A percentile compares a stretch with the other conserved stretches of the same genome.
These are phyloP conservation scores for Entomobrya multifasciata DNA, from an alignment of 2,888 invertebrate species.

Conservation along the genomic window DNA sequence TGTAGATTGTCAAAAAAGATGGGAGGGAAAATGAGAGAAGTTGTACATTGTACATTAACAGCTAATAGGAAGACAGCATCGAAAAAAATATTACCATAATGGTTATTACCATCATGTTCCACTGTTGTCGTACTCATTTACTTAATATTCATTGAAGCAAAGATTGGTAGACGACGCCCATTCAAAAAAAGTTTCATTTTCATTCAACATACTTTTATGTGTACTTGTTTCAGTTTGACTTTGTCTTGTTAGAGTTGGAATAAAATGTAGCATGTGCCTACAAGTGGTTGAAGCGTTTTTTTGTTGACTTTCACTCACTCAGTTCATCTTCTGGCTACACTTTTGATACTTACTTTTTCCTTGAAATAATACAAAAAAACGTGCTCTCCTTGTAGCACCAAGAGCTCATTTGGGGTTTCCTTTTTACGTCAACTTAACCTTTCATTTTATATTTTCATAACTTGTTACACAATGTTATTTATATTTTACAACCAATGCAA, in stretches of 20 bases:
- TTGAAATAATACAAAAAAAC: neutral
- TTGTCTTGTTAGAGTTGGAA: too few relatives aligned
- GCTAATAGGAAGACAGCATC: neutral
- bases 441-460: too few relatives aligned
- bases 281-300: constrained; percentile 36
- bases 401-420: too few relatives aligned
- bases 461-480: too few relatives aligned
- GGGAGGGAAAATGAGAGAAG: neutral
- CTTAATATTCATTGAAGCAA: constrained; percentile 35
- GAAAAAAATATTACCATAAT: constrained; percentile 31
- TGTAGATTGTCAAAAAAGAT: neutral
- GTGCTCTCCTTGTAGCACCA: too few relatives aligned
- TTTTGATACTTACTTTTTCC: neutral
- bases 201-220: constrained; percentile 3
- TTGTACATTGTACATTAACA: neutral
- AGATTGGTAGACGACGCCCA: constrained; percentile 32
- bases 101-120: constrained; percentile 31
- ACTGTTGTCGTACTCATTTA: constrained; percentile 22
- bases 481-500: too few relatives aligned
- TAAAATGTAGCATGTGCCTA: neutral
- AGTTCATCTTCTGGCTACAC: neutral
- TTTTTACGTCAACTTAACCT: too few relatives aligned
- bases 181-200: constrained; percentile 35
- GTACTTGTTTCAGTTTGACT: neutral
- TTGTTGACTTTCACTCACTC: neutral